phyloP scores from a whole-genome alignment of 2,888 invertebrate genomes.

The Andrena praecox region DNA sequence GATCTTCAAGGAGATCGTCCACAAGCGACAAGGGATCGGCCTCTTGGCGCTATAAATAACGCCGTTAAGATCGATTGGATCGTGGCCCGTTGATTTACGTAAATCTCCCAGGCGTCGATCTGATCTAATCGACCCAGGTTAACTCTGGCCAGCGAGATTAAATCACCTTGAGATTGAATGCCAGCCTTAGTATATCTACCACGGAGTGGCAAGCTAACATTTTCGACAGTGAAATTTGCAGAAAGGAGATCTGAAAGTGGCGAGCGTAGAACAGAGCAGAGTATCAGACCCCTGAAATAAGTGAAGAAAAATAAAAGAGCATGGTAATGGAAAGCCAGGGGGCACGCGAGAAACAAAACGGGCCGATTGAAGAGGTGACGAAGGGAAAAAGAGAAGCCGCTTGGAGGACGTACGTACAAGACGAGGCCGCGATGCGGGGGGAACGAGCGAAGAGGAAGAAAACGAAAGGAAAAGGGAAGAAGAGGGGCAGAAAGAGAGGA shows the following conservation, averaged over 20 bases:
- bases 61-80: constrained; percentile 26
- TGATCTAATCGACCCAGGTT: constrained; percentile 35
- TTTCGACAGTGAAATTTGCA: constrained; percentile 24
- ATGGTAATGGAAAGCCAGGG: constrained; percentile 26
- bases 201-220: neutral
- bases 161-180: constrained; percentile 22
- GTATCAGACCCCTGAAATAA: neutral
- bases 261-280: neutral
- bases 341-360: constrained; percentile 26
- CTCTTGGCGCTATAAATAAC: constrained; percentile 22
- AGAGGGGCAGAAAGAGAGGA: constrained; percentile 49
- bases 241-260: neutral
- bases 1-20: neutral
- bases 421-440: constrained; percentile 28
- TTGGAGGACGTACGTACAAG: neutral
- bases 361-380: neutral
- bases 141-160: constrained; percentile 22
- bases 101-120: constrained; percentile 34
- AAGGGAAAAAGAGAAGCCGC: neutral
- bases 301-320: neutral
- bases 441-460: constrained; percentile 2
- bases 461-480: constrained; percentile 2
- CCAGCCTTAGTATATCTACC: neutral
- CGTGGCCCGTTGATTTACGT: constrained; percentile 38
- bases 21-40: constrained; percentile 6